Percentiles rank a stretch among this genome's conserved stretches.
phyloP scores from a whole-genome alignment of 37 sponge, comb jelly and placozoan species.

The Diacarnus erythraeanus region DNA sequence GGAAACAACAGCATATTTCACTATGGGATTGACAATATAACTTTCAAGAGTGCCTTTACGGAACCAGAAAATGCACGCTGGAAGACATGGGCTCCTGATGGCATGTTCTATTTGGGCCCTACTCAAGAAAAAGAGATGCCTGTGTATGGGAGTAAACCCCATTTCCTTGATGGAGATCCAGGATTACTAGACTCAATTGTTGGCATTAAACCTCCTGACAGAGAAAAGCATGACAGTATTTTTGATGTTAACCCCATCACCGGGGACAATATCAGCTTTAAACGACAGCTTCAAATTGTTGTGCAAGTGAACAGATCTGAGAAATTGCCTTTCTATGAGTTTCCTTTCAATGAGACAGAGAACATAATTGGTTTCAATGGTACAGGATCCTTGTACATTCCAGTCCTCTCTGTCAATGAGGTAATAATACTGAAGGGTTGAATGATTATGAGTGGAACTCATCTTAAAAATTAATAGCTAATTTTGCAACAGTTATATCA shows the following conservation, averaged over 20 bases:
- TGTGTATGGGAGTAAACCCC: constrained; percentile 77
- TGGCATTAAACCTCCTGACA: constrained; percentile 41
- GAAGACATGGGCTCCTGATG: constrained; percentile 63
- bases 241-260: constrained; percentile 71
- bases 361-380: constrained; percentile 15
- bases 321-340: constrained; percentile 8
- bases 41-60: constrained; percentile 39
- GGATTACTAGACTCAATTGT: constrained; percentile 25
- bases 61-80: constrained; percentile 59
- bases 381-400: constrained; percentile 47
- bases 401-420: constrained; percentile 66
- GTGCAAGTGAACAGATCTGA: constrained; percentile 48
- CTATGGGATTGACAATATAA: constrained; percentile 27
- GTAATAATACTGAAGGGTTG: no score
- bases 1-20: constrained; percentile 32
- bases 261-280: constrained; percentile 49
- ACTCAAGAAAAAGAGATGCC: constrained; percentile 51
- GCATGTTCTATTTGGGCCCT: constrained; percentile 71
- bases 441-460: no score
- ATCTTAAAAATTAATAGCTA: no score
- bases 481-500: no score
- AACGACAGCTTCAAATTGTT: constrained; percentile 48
- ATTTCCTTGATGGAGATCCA: constrained; percentile 83
- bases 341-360: neutral
- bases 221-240: constrained; percentile 30